These are phyloP conservation scores for Amphipyra tragopoginis DNA, from an alignment of 2,888 invertebrate genomes.

Conservation along the genomic window DNA sequence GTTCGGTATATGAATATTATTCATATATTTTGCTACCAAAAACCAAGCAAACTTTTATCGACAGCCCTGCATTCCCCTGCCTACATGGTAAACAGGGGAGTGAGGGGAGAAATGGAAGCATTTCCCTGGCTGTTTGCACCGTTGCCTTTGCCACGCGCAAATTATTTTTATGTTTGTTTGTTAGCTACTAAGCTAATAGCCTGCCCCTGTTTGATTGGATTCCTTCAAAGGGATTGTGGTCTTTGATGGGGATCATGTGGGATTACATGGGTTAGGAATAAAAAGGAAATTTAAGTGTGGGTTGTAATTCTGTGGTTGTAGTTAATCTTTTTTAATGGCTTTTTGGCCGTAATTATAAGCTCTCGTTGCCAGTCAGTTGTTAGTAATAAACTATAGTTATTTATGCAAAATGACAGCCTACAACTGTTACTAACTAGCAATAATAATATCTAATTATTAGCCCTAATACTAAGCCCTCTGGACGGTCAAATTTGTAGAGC, in stretches of 20 bases:
- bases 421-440: too few relatives aligned
- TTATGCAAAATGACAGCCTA: too few relatives aligned
- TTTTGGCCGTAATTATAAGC: too few relatives aligned
- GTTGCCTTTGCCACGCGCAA: constrained; percentile 30
- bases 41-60: constrained; percentile 7
- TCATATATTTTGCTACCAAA: constrained; percentile 2
- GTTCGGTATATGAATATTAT: constrained; percentile 8
- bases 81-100: constrained; percentile 45
- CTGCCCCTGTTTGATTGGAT: constrained; percentile 37
- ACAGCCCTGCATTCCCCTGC: constrained; percentile 32
- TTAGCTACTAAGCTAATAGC: constrained; percentile 36
- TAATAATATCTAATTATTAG: too few relatives aligned
- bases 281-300: not conserved
- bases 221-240: constrained; percentile 17
- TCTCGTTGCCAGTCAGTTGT: too few relatives aligned
- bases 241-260: not conserved
- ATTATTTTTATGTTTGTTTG: constrained; percentile 53
- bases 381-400: too few relatives aligned
- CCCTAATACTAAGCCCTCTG: too few relatives aligned
- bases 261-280: not conserved
- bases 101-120: constrained; percentile 19
- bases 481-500: too few relatives aligned
- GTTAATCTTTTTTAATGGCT: too few relatives aligned
- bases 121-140: constrained; percentile 42
- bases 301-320: too few relatives aligned